Percentiles rank a stretch among this genome's conserved stretches.
Conservation (phyloP, 35 echinoderm and acorn worm genomes). For the Stichopus chloronotus region DNA sequence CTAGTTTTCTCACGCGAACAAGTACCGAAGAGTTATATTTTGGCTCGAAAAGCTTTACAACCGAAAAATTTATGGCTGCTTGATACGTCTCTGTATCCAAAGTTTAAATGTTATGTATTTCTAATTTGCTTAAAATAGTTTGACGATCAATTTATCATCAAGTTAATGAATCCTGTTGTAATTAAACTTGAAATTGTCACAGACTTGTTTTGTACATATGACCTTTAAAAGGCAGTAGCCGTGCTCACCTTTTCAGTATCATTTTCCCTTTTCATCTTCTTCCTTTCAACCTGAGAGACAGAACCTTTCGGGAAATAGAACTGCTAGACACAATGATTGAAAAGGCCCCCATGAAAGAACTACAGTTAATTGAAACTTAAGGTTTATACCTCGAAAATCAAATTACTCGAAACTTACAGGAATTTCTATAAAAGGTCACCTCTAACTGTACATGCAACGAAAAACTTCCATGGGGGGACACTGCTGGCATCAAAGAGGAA, state of each 20-base stretch:
- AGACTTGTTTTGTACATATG: neutral
- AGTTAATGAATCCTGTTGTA: neutral
- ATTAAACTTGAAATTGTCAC: neutral
- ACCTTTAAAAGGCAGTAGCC: neutral
- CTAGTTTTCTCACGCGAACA: no score
- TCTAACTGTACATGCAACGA: neutral
- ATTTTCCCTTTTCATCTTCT: no score
- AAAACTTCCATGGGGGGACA: neutral
- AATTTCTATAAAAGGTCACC: conserved; percentile 11
- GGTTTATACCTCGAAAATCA: conserved; percentile 9
- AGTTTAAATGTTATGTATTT: no score
- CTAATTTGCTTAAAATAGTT: no score
- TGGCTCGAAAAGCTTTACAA: no score
- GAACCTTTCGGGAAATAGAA: neutral
- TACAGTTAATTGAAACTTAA: neutral
- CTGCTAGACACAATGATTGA: neutral
- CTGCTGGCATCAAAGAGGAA: neutral
- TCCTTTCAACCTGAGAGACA: neutral
- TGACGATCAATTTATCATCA: no score
- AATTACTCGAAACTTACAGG: conserved; percentile 25
- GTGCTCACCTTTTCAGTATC: no score
- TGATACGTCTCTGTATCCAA: no score
- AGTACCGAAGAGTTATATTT: no score
- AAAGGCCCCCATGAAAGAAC: neutral
- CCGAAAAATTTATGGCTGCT: no score